Evolutionary conservation across 1,140 invertebrate species (phyloP), one percentile per base, ranked within the genome.

Genomic region (Plectrocnemia conspersa): DNA sequence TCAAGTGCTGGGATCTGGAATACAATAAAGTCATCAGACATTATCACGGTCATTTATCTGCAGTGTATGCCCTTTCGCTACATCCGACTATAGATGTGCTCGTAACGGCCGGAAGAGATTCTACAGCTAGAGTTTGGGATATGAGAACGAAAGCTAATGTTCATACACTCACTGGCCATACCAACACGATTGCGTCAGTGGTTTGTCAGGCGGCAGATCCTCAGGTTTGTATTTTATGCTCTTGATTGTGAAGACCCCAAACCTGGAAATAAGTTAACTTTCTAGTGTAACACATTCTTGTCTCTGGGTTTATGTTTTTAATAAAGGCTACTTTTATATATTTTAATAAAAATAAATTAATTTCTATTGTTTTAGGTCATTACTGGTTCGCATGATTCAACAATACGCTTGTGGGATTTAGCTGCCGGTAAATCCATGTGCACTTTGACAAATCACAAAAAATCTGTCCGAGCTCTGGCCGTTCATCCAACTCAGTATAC

Each of bases 1-100:
- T 99, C 0, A 98, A 98, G 77, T 99, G 97, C 70, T 99, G 97
- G 97, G 97, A 99, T 77, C 79, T 99, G 9, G 97, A 99, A 73
- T 95, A 98, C 60, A 99, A 99, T 70, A 99, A 99, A 80, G 93
- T 96, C 3, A 97, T 99, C 58, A 79, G 97, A 7, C 96, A 99
- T 72, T 99, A 99, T 73, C 97, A 99, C 76, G 97, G 97, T 0
- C 97, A 99, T 76, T 77, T 99, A 36, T 98, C 93, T 61, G 97
- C 96, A 0, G 92, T 97, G 18, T 97, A 99, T 76, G 85, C 88
- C 0, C 74, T 99, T 59, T 85, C 92, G 10, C 75, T 99, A 15
- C 97, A 99, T 79, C 97, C 97, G 4, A 91, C 85, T 3, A 87
- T 99, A 52, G 97, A 99, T 78, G 85, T 99, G 19, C 74, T 99